Evolutionary conservation across 2,797 vertebrate genomes (phyloP), one percentile per base, ranked within the genome.

Genomic region (Strix occidentalis): DNA sequence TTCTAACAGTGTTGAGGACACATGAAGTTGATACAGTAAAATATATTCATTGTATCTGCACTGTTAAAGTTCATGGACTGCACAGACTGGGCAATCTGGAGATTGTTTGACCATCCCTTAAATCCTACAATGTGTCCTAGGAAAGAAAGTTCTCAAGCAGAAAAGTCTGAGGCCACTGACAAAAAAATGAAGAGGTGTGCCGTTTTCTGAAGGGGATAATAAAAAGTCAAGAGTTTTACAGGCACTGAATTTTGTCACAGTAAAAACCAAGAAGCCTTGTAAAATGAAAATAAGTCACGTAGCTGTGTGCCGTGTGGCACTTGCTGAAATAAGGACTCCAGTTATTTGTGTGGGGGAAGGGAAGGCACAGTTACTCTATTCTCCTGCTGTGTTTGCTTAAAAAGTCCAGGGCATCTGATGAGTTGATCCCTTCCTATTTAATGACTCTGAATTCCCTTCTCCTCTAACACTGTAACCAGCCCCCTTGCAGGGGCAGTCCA

Each of bases 371-470:
- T 56, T 69, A 70, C 61, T 66, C 61, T 64, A 57, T 85, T 85
- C 69, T 84, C 81, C 70, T 96, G 41, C 70, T 82, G 33, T 80
- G 77, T 89, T 93, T 93, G 80, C 63, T 92, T 91, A 56, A 89
- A 57, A 88, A 79, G 51, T 79, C 61, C 37, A 71, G 25, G 13
- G 84, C 80, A 81, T 5, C 3, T 75, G 87, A 84, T 66, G 78
- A 94, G 74, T 56, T 66, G 61, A 91, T 76, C 70, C 65, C 81
- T 51, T 89, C 68, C 74, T 90, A 81, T 81, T 96, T 95, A 97
- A 96, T 71, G 94, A 93, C 64, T 86, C 79, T n/a, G 69, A 96
- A 93, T 96, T 94, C 82, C 63, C 63, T 72, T 87, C 80, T 93
- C 43, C 31, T 58, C 45, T 70, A 66, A 89, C 68, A 37, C 37